These are phyloP conservation scores for Idris sp. DNA, from an alignment of 1,140 invertebrate species.

Conservation along the genomic window DNA sequence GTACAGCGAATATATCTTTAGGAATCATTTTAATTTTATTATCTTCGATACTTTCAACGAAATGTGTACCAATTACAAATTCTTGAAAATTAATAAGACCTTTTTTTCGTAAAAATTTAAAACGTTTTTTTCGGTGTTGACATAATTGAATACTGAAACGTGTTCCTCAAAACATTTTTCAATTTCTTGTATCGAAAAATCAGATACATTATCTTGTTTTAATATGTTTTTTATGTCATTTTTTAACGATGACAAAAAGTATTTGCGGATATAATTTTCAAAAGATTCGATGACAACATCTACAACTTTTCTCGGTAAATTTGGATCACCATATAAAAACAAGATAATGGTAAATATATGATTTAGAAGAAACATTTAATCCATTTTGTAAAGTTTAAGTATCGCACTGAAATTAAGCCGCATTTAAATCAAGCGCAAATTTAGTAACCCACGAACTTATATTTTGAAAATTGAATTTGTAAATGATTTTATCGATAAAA, in stretches of 20 bases:
- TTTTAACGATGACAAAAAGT: neutral
- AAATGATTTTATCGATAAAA: conserved; percentile 13
- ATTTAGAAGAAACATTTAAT: neutral
- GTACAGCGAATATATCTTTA: neutral
- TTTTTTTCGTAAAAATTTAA: neutral
- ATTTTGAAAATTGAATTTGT: too few relatives aligned
- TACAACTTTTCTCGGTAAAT: neutral
- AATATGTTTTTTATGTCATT: conserved; percentile 2
- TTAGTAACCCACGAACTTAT: too few relatives aligned
- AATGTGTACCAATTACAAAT: neutral
- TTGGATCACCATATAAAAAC: neutral
- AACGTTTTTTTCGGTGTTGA: neutral
- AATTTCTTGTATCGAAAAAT: neutral
- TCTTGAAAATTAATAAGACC: conserved; percentile 1
- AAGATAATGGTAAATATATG: neutral
- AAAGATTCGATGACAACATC: neutral
- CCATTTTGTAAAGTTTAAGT: too few relatives aligned
- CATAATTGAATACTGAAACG: neutral
- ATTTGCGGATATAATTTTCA: neutral
- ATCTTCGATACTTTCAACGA: neutral
- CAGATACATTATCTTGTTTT: neutral
- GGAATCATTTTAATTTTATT: neutral
- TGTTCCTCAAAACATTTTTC: conserved; percentile 1
- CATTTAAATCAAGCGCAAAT: too few relatives aligned
- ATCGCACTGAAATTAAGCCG: too few relatives aligned